Conservation (phyloP, 1,140 invertebrate species). For the Planococcus citri region DNA sequence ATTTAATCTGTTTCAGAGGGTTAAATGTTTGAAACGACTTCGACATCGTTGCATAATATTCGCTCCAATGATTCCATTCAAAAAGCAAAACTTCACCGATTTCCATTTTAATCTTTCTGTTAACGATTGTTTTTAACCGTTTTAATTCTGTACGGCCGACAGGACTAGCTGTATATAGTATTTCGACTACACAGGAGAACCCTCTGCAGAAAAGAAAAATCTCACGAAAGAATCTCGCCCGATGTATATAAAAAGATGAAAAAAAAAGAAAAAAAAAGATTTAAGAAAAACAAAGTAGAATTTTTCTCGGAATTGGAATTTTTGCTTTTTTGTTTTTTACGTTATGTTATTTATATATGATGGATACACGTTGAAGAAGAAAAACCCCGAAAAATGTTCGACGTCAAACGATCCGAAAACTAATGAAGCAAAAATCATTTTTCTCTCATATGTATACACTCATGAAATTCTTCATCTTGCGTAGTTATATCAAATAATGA, state of each 20-base stretch:
- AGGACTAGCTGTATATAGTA: no score
- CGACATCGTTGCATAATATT: constrained; percentile 10
- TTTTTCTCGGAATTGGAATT: no score
- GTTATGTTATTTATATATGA: no score
- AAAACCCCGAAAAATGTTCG: neutral
- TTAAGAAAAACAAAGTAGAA: no score
- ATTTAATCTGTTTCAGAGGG: constrained; percentile 15
- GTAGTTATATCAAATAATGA: neutral
- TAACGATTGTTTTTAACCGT: constrained; percentile 12
- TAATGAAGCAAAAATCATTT: neutral
- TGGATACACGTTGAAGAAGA: no score
- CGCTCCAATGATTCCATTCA: neutral
- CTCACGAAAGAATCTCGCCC: neutral
- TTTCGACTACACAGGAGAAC: no score
- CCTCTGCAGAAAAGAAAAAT: no score
- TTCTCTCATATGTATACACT: neutral
- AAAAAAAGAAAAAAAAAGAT: no score
- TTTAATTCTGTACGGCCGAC: neutral
- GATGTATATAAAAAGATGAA: no score
- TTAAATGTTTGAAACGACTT: constrained; percentile 13
- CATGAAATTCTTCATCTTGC: no score
- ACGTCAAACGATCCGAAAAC: neutral
- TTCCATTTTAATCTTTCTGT: constrained; percentile 13
- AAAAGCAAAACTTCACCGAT: constrained; percentile 5
- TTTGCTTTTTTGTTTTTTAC: no score